Conservation (phyloP, 2,888 invertebrate species). For the Sminthurinus aureus region DNA sequence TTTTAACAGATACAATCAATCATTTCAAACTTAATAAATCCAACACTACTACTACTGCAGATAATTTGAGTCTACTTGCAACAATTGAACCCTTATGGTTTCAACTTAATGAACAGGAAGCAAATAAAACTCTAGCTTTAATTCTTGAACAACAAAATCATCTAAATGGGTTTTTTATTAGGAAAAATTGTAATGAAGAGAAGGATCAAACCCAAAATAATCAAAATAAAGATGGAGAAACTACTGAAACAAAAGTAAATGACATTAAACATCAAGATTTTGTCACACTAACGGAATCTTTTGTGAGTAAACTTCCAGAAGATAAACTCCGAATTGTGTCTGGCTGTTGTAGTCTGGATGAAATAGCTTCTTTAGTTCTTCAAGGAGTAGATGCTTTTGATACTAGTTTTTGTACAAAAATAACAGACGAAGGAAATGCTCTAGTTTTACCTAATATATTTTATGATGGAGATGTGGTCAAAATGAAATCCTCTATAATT, state of each 20-base stretch:
- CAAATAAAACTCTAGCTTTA: conserved; percentile 71
- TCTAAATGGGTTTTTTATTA: conserved; percentile 77
- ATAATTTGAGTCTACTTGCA: conserved; percentile 32
- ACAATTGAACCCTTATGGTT: conserved; percentile 77
- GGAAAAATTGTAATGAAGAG: conserved; percentile 69
- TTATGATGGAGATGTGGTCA: not conserved
- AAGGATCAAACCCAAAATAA: conserved; percentile 68
- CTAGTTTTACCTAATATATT: conserved; percentile 66
- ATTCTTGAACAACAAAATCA: conserved; percentile 62
- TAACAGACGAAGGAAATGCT: conserved; percentile 75
- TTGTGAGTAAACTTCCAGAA: conserved; percentile 68
- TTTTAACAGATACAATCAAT: conserved; percentile 25
- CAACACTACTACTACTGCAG: too few species aligned
- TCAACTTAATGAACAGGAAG: conserved; percentile 71
- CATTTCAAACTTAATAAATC: not conserved
- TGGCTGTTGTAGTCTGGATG: conserved; percentile 80
- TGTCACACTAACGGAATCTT: not conserved
- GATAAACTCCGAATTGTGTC: conserved; percentile 76
- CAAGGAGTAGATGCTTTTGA: conserved; percentile 89
- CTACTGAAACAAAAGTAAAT: too few species aligned
- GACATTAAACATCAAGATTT: not conserved
- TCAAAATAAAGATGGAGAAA: conserved; percentile 56
- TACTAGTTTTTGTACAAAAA: conserved; percentile 78
- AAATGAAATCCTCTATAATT: not conserved
- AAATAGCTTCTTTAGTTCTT: conserved; percentile 75